These are phyloP conservation scores for Eupithecia pulchellata DNA, from an alignment of 2,888 invertebrate species.

Conservation along the genomic window DNA sequence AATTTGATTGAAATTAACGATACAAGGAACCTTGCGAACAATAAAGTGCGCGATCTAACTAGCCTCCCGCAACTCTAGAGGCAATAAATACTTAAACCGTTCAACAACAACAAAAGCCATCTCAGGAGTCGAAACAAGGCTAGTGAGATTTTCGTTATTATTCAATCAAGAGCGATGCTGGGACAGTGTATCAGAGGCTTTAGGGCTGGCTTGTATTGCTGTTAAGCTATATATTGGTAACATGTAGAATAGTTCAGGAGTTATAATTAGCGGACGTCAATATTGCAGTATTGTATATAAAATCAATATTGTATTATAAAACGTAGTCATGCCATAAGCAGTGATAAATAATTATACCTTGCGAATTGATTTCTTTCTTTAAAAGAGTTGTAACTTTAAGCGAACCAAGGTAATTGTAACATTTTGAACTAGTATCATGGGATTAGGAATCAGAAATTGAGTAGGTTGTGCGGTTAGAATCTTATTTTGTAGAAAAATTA, in stretches of 20 bases:
- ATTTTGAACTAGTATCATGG: neutral
- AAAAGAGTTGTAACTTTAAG: neutral
- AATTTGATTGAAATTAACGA: neutral
- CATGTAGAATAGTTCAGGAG: neutral
- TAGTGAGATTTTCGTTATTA: slow-evolving; percentile 76
- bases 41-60: neutral
- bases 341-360: too few relatives aligned
- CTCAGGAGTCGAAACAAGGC: slow-evolving; percentile 63
- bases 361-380: neutral
- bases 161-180: slow-evolving; percentile 66
- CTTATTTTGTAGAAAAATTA: too few relatives aligned
- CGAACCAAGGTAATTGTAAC: neutral
- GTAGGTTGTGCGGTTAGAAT: too few relatives aligned
- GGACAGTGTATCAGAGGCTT: slow-evolving; percentile 30
- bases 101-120: slow-evolving; percentile 26
- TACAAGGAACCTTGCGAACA: slow-evolving; percentile 7
- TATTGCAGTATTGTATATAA: neutral
- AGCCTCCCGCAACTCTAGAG: slow-evolving; percentile 5
- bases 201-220: slow-evolving; percentile 23
- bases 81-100: slow-evolving; percentile 23
- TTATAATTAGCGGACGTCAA: neutral
- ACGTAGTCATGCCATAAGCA: neutral
- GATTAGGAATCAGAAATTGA: too few relatives aligned
- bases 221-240: neutral
- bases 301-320: too few relatives aligned